These are phyloP conservation scores for Spatulosminthurus flaviceps DNA, from an alignment of 2,888 invertebrate genomes.

Conservation along the genomic window DNA sequence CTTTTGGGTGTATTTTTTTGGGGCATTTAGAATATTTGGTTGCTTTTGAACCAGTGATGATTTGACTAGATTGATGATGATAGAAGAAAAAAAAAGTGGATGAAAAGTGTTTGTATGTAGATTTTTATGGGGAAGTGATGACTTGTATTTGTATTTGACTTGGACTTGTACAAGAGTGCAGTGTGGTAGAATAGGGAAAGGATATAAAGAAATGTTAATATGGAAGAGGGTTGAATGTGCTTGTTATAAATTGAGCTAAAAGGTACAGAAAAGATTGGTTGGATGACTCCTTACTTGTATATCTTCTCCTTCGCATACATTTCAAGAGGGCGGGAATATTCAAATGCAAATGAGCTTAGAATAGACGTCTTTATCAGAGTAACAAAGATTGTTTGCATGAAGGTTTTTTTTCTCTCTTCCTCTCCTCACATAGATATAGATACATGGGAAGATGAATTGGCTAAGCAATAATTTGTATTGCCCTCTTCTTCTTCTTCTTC, in stretches of 20 bases:
- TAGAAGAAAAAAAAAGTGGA: too few species aligned
- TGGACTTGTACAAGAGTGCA: too few species aligned
- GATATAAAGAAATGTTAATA: too few species aligned
- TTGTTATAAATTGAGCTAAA: neutral
- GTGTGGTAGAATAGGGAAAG: too few species aligned
- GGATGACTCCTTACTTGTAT: too few species aligned
- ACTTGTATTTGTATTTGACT: too few species aligned
- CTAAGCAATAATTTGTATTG: slow-evolving; percentile 59
- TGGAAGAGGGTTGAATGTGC: too few species aligned
- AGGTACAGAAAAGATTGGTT: slow-evolving; percentile 13
- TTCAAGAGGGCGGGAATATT: slow-evolving; percentile 53
- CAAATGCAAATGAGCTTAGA: slow-evolving; percentile 58
- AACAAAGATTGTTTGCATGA: slow-evolving; percentile 40
- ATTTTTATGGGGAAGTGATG: too few species aligned
- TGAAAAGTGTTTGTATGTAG: too few species aligned
- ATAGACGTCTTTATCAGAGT: slow-evolving; percentile 51
- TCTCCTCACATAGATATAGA: neutral
- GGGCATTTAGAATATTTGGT: too few species aligned
- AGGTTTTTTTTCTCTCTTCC: slow-evolving; percentile 22
- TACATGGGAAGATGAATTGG: slow-evolving; percentile 58
- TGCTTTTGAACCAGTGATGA: too few species aligned
- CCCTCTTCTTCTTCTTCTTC: slow-evolving; percentile 39
- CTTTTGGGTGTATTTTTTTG: too few species aligned
- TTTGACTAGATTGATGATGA: neutral
- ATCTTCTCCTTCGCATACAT: neutral